These are phyloP conservation scores for Stomatorhinus ivindoensis DNA, from an alignment of 2,113 vertebrate species.

Conservation along the genomic window DNA sequence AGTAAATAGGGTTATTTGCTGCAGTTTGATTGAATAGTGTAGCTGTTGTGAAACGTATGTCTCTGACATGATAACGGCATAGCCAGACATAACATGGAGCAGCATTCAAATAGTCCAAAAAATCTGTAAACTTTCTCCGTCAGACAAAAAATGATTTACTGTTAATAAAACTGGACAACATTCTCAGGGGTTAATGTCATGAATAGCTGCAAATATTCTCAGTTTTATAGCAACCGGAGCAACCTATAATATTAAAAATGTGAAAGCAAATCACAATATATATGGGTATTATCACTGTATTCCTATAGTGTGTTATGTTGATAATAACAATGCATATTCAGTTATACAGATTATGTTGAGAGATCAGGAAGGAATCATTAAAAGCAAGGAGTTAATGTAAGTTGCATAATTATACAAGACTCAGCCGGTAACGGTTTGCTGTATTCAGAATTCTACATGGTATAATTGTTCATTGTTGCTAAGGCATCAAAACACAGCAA, in stretches of 20 bases:
- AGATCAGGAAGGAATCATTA: neutral
- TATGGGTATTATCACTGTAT: neutral
- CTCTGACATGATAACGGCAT: neutral
- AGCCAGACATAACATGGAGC: neutral
- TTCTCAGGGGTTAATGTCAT: neutral
- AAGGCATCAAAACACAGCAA: neutral
- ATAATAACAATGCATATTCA: neutral
- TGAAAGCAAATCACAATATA: neutral
- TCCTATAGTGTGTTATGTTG: neutral
- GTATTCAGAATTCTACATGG: neutral
- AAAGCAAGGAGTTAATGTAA: neutral
- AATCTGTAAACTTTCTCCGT: neutral
- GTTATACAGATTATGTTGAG: neutral
- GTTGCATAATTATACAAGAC: neutral
- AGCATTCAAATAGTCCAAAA: neutral
- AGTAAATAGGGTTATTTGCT: neutral
- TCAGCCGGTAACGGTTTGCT: neutral
- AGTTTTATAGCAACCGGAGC: neutral
- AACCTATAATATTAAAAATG: neutral
- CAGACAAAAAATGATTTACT: neutral
- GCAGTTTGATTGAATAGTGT: neutral
- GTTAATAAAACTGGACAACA: neutral
- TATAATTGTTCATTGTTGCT: neutral
- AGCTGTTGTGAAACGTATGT: neutral
- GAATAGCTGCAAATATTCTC: neutral